These are phyloP conservation scores for Lutjanus argentimaculatus DNA, from an alignment of 2,797 vertebrate species.

Conservation along the genomic window DNA sequence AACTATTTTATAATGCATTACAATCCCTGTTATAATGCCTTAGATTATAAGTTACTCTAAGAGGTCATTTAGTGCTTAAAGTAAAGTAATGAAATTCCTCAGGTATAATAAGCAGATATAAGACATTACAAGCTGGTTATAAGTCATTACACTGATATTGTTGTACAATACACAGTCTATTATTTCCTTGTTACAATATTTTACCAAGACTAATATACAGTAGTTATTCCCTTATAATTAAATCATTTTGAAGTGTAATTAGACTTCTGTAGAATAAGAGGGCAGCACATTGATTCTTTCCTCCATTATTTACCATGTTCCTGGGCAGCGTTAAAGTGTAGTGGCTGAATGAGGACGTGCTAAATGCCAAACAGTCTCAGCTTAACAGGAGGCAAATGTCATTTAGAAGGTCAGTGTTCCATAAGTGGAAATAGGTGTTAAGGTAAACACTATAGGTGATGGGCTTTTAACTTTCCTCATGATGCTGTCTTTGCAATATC, in stretches of 20 bases:
- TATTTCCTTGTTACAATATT: neutral
- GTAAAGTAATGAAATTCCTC: too few species aligned
- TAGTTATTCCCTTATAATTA: conserved; percentile 4
- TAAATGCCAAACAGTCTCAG: conserved; percentile 70
- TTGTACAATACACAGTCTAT: neutral
- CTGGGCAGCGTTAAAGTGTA: conserved; percentile 19
- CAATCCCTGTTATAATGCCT: too few species aligned
- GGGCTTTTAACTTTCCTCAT: conserved; percentile 46
- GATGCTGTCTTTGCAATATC: conserved; percentile 15
- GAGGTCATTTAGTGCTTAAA: too few species aligned
- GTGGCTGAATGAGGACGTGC: conserved; percentile 36
- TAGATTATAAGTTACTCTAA: too few species aligned
- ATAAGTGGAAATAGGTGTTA: conserved; percentile 42
- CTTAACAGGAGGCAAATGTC: conserved; percentile 68
- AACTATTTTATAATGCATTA: too few species aligned
- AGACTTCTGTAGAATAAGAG: conserved; percentile 8
- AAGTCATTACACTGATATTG: neutral
- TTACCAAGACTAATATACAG: neutral
- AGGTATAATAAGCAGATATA: too few species aligned
- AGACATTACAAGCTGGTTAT: too few species aligned
- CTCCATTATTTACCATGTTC: conserved; percentile 36
- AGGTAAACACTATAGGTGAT: conserved; percentile 47
- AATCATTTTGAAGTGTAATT: conserved; percentile 1
- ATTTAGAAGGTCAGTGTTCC: conserved; percentile 63
- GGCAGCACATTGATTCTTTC: conserved; percentile 29